These are phyloP conservation scores for Nasonia oneida DNA, from an alignment of 2,888 invertebrate species.

Conservation along the genomic window DNA sequence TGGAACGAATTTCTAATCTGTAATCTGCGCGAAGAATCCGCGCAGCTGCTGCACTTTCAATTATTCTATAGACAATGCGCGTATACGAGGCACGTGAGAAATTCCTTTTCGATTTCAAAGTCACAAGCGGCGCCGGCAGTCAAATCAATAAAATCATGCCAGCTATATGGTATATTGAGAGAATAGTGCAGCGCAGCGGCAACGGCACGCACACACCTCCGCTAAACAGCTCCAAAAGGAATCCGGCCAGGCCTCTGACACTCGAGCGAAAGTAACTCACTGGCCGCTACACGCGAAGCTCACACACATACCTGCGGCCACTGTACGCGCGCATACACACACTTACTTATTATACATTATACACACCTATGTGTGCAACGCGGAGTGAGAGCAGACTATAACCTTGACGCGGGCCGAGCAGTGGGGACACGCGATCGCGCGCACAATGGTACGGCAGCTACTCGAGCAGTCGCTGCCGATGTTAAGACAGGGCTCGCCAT, in stretches of 20 bases:
- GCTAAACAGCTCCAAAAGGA: constrained; percentile 10
- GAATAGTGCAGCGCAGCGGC: neutral
- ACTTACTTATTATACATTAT: neutral
- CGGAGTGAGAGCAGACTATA: neutral
- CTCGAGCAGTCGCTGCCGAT: neutral
- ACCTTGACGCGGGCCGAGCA: neutral
- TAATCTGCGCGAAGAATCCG: neutral
- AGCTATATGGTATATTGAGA: neutral
- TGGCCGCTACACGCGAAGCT: constrained; percentile 15
- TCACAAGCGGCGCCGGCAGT: neutral
- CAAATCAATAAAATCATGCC: neutral
- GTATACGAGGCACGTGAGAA: too few relatives aligned
- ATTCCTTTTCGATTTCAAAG: neutral
- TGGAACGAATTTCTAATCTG: neutral
- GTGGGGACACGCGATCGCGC: neutral
- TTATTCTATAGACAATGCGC: too few relatives aligned
- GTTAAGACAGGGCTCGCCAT: neutral
- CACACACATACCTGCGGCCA: neutral
- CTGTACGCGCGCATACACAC: neutral
- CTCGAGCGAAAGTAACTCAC: constrained; percentile 49
- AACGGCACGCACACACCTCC: neutral
- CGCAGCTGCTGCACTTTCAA: too few relatives aligned
- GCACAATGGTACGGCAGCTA: neutral
- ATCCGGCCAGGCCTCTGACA: neutral
- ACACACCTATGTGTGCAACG: neutral